A percentile compares a stretch with the other conserved stretches of the same genome.
Conservation (phyloP, 53 echinoderm and acorn worm genomes). For the Crossaster papposus region DNA sequence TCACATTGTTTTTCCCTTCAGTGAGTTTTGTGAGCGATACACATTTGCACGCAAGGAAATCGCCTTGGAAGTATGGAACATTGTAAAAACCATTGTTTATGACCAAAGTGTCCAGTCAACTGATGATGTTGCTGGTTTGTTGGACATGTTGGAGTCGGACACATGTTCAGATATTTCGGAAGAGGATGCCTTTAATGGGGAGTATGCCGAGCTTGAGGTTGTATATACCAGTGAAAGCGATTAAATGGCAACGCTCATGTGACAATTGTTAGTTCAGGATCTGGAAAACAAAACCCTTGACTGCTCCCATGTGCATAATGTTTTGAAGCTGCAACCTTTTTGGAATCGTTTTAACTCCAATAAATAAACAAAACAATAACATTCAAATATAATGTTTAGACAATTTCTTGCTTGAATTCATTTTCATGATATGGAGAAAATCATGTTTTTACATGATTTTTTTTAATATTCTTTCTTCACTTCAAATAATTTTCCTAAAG, state of each 20-base stretch:
- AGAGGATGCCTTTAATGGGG: neutral
- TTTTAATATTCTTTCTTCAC: no score
- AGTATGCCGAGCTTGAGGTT: neutral
- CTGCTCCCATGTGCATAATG: neutral
- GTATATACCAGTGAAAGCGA: constrained; percentile 19
- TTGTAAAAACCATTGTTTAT: constrained; percentile 2
- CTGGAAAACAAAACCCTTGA: neutral
- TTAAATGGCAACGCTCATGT: neutral
- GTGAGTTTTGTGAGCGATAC: constrained; percentile 24
- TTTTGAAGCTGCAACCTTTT: no score
- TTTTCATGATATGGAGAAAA: no score
- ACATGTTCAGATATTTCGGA: constrained; percentile 8
- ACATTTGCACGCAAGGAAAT: neutral
- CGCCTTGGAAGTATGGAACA: constrained; percentile 2
- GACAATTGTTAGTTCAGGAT: neutral
- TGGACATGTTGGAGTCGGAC: neutral
- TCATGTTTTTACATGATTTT: no score
- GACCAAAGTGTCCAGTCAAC: neutral
- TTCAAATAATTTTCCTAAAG: no score
- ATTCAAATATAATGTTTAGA: no score
- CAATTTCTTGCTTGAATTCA: no score
- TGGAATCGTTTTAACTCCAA: no score
- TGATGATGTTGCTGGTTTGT: neutral
- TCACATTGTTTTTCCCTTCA: neutral
- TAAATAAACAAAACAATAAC: no score